Base-by-base conservation (phyloP, 1,140 invertebrate species). In the Halesus radiatus region DNA sequence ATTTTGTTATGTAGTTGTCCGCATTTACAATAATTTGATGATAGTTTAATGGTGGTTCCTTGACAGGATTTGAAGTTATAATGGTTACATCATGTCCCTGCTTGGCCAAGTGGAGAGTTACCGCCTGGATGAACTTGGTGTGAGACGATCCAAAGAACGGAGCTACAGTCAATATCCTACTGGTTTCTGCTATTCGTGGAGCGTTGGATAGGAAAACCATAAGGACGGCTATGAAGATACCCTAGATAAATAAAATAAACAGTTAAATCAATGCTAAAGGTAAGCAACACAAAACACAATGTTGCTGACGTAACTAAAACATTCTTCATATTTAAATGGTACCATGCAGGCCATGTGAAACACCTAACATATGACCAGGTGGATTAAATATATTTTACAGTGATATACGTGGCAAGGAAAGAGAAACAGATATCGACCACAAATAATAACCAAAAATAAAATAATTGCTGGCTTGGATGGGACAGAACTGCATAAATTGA, bases 81-180 rank as follows among this genome's bases (percentile, higher is more conserved):
- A 86, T 79, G 2, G 84, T 85, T 13, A 86, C 81, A 76, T 85
- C 64, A 60, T 86, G 85, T 26, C 85, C 85, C 23, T 58, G 66
- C n/a, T 81, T 56, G 0, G 76, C 80, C 15, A 86, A 50, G 20
- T 84, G 70, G 0, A 80, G 64, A 3, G 75, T 75, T 3, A 85
- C 23, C 15, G 81, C 52, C 23, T 81, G 76, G 18, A 85, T 80
- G 20, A 84, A 79, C 10, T 83, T 73, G 4, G 83, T 52, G 75
- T 86, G 84, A 15, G 84, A 84, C 45, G 66, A 81, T 3, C 77
- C 83, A n/a, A 74, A 84, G 32, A 82, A 78, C 10, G 85, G 83
- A 45, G 84, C 85, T 8, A 84, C 64, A 3, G 64, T 68, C 6
- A 68, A 32, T 37, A 68, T 68, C 37, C 64, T 68, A 32, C 64